phyloP scores from a whole-genome alignment of 1,140 invertebrate species.

The Bombus vancouverensis region DNA sequence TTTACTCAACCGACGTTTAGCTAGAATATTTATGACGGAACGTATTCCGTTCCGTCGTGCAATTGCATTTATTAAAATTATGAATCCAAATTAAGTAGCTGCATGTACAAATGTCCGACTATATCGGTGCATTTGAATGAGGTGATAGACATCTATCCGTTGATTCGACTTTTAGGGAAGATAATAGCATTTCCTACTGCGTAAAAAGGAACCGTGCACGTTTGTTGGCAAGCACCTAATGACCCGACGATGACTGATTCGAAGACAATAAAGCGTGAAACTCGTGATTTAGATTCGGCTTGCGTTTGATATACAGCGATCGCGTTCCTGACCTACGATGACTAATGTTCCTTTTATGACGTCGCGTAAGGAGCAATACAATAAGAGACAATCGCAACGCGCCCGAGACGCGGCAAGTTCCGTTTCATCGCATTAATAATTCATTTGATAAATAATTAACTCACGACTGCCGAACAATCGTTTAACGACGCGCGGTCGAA shows the following conservation, averaged over 20 bases:
- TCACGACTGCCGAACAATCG: neutral
- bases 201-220: neutral
- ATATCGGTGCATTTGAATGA: neutral
- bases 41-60: conserved; percentile 52
- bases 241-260: neutral
- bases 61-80: conserved; percentile 72
- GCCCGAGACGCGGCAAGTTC: neutral
- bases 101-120: neutral
- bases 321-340: neutral
- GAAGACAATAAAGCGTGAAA: neutral
- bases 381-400: conserved; percentile 2
- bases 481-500: neutral
- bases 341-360: conserved; percentile 19
- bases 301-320: neutral
- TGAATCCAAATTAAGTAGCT: conserved; percentile 2
- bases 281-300: neutral
- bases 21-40: conserved; percentile 56
- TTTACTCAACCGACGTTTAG: conserved; percentile 44
- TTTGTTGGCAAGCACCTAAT: neutral
- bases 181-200: neutral
- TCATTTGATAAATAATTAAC: conserved; percentile 8
- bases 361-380: neutral
- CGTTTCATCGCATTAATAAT: conserved; percentile 14
- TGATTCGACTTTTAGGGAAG: neutral
- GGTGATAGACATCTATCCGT: neutral